Evolutionary conservation across 2,797 vertebrate genomes (phyloP).

Genomic region (Vespertilio murinus): DNA sequence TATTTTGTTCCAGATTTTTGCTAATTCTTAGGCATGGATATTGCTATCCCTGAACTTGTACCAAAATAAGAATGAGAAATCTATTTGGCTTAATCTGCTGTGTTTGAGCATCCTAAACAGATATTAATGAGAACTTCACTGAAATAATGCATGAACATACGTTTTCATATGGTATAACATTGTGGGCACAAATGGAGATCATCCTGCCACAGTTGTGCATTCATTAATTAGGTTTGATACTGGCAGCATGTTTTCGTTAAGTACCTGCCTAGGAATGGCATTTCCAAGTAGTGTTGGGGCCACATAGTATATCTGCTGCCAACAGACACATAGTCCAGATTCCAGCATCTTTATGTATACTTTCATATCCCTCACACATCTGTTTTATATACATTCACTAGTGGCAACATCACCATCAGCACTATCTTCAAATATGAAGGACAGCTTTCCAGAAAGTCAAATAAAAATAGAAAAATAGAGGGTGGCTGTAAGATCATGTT

Average conservation of each 20-base stretch:
- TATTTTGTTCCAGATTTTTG: background rate
- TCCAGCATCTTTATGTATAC: too few species aligned
- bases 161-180: background rate
- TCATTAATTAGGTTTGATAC: background rate
- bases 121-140: background rate
- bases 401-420: background rate
- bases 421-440: background rate
- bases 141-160: background rate
- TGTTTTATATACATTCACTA: too few species aligned
- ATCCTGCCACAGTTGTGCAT: background rate
- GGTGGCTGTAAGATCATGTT: background rate
- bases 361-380: background rate
- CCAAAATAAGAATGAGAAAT: constrained; percentile 28
- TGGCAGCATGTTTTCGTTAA: background rate
- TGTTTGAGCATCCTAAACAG: background rate
- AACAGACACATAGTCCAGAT: background rate
- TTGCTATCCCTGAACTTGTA: background rate
- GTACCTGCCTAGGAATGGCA: background rate
- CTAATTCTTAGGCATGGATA: background rate
- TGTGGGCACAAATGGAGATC: background rate
- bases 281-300: background rate
- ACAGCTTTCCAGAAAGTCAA: background rate
- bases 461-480: background rate
- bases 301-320: background rate
- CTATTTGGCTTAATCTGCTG: background rate